A percentile compares a stretch with the other conserved stretches of the same genome.
Conservation (phyloP, 2,797 vertebrate genomes). For the Triplophysa bombifrons region DNA sequence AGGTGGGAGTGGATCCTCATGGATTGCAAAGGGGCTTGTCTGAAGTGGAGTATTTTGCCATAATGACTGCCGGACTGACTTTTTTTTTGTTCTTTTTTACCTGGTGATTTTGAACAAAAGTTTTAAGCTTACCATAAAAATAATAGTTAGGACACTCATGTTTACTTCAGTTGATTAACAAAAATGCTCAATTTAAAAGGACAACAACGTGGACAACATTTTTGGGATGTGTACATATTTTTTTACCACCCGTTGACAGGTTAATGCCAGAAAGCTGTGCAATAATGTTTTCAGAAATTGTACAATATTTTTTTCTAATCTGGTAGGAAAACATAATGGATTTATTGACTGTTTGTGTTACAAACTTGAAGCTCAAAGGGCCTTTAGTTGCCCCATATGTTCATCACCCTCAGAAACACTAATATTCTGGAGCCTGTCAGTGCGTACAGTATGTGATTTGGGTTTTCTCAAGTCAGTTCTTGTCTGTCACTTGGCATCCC, state of each 20-base stretch:
- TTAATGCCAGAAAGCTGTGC: not conserved
- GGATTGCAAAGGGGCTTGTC: not conserved
- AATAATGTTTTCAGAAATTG: too few species aligned
- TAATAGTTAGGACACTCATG: too few species aligned
- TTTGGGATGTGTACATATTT: too few species aligned
- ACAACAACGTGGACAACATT: too few species aligned
- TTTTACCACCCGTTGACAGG: too few species aligned
- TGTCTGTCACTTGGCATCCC: not conserved
- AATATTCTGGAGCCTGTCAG: slow-evolving; percentile 44
- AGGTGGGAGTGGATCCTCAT: not conserved
- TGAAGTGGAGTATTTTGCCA: too few species aligned
- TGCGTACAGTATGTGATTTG: slow-evolving; percentile 9
- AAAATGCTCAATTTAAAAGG: too few species aligned
- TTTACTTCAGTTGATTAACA: too few species aligned
- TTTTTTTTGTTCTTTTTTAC: too few species aligned
- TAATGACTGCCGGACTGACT: too few species aligned
- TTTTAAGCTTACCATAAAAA: too few species aligned
- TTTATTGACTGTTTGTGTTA: slow-evolving; percentile 41
- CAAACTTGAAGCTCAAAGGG: slow-evolving; percentile 27
- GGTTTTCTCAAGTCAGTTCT: slow-evolving; percentile 25
- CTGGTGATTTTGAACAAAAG: too few species aligned
- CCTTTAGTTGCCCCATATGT: slow-evolving; percentile 39
- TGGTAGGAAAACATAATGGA: slow-evolving; percentile 22
- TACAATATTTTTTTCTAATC: not conserved
- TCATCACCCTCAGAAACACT: slow-evolving; percentile 56